Conservation (phyloP, 2,888 invertebrate genomes). For the Junonia oenone region DNA sequence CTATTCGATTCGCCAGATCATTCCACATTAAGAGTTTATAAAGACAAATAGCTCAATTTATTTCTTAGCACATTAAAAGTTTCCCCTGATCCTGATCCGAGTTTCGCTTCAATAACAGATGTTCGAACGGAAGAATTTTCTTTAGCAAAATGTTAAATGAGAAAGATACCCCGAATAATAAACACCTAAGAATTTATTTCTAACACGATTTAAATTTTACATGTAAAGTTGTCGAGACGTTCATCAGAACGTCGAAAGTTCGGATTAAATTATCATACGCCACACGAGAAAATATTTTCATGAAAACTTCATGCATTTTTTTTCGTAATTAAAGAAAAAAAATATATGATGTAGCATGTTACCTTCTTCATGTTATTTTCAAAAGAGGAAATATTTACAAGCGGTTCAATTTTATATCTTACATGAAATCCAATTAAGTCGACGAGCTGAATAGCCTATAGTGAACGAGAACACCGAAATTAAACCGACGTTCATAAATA, state of each 20-base stretch:
- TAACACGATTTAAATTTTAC: background rate
- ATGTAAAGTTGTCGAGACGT: slow-evolving; percentile 6
- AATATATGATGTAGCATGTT: slow-evolving; percentile 26
- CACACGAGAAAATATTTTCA: slow-evolving; percentile 24
- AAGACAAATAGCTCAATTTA: slow-evolving; percentile 67
- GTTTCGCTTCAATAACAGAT: slow-evolving; percentile 22
- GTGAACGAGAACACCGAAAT: slow-evolving; percentile 17
- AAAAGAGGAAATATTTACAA: slow-evolving; percentile 18
- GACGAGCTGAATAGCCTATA: slow-evolving; percentile 11
- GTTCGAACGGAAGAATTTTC: background rate
- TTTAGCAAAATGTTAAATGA: background rate
- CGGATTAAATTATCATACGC: slow-evolving; percentile 20
- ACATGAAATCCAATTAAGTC: slow-evolving; percentile 21
- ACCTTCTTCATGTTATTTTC: slow-evolving; percentile 5
- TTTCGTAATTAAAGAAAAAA: slow-evolving; percentile 31
- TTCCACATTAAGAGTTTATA: slow-evolving; percentile 45
- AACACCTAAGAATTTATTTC: background rate
- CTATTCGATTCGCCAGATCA: slow-evolving; percentile 26
- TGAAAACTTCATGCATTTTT: slow-evolving; percentile 20
- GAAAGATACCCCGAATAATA: background rate
- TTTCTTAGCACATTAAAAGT: slow-evolving; percentile 65
- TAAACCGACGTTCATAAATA: slow-evolving; percentile 20
- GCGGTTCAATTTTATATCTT: slow-evolving; percentile 18
- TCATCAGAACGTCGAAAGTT: slow-evolving; percentile 20
- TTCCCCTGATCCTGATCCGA: slow-evolving; percentile 36